Evolutionary conservation across 2,113 vertebrate species (phyloP), one percentile per base, ranked within the genome.

Genomic region (Corythaixoides concolor): DNA sequence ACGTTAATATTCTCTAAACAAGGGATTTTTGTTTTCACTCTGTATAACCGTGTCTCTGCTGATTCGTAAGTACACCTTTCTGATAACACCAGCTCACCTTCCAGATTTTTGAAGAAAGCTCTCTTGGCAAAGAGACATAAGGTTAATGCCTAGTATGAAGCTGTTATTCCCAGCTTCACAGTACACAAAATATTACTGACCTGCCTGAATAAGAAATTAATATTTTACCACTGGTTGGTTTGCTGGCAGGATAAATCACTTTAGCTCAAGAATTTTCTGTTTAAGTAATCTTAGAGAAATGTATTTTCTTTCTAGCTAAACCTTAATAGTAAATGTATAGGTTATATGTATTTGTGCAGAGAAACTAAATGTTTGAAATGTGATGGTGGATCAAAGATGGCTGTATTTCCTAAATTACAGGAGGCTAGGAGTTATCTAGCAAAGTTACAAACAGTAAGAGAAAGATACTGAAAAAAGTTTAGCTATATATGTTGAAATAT

Each of bases 171-270:
- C 41, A 41, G n/a, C 32, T 69, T 91, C 85, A 77, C 9, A 55
- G n/a, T 52, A 85, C 52, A 78, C 55, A 89, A 64, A 74, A 93
- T 93, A 75, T 49, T 90, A 85, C 66, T 96, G 81, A 74, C 45
- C 50, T 81, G 16, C 15, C 56, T 56, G 68, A 90, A 85, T 59
- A 81, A 84, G 79, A 94, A 96, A 93, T 92, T 63, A 96, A 60
- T 89, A 60, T 81, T 97, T 94, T 75, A 80, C 56, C 39, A 72
- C 1, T 11, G 15, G 56, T 60, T 83, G 60, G 53, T 93, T 93
- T 88, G 39, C 82, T 90, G 72, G 22, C 59, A 87, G 49, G 64
- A 83, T 77, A 93, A 49, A 88, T 70, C 59, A 86, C 60, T 78
- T 92, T 88, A 92, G 64, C 33, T 88, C 47, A 20, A 88, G 73